phyloP scores from a whole-genome alignment of 1,140 invertebrate species.

The Rhagoletis pomonella region DNA sequence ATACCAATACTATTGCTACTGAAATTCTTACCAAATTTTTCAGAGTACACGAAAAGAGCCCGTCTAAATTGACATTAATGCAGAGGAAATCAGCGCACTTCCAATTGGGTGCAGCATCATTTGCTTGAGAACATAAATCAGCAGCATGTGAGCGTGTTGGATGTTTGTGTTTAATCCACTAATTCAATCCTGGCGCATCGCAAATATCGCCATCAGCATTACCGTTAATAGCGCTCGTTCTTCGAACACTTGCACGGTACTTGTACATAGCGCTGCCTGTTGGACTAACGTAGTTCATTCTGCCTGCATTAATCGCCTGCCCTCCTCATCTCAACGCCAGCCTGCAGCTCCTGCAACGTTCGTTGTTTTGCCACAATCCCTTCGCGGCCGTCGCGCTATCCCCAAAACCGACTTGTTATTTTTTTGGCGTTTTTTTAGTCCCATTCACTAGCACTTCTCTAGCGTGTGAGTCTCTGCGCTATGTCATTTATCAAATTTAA shows the following conservation, averaged over 20 bases:
- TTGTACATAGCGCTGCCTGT: neutral
- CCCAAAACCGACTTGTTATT: neutral
- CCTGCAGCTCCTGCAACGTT: neutral
- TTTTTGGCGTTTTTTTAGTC: neutral
- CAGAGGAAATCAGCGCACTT: no score
- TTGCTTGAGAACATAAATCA: no score
- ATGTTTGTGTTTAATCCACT: neutral
- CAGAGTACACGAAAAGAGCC: no score
- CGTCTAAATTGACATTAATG: no score
- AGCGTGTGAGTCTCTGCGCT: neutral
- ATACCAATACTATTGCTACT: no score
- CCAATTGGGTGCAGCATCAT: no score
- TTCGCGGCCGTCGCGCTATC: neutral
- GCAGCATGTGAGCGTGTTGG: neutral
- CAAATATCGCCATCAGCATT: conserved; percentile 3
- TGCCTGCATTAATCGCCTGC: neutral
- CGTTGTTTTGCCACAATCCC: neutral
- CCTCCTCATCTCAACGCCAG: neutral
- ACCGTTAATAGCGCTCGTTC: neutral
- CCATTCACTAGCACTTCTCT: neutral
- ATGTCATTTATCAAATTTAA: conserved; percentile 47
- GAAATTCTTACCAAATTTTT: no score
- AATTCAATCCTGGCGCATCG: conserved; percentile 13
- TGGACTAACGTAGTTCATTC: neutral
- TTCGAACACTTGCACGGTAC: neutral